Evolutionary conservation across 2,113 vertebrate genomes (phyloP), one percentile per base, ranked within the genome.

Genomic region (Forbesichthys agassizii): DNA sequence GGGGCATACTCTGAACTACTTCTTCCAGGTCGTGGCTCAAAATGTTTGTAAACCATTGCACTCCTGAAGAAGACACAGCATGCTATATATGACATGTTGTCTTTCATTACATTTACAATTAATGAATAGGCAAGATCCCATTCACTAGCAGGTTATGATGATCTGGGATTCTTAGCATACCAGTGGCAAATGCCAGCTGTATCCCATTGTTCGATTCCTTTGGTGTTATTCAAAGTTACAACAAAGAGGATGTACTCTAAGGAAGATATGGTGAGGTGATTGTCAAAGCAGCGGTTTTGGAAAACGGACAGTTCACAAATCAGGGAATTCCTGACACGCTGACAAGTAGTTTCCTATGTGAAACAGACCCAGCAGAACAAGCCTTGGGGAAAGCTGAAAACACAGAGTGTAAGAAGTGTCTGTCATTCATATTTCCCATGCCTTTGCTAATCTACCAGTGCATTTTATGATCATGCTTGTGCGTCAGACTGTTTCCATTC

Each of bases 401-500:
- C 52, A 74, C 3, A 48, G 66, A 54, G 74, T 65, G 78, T 64
- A 14, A 18, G 33, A 67, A 33, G 33, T 59, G 27, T 20, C 61
- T 68, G 78, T 83, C 82, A 74, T 75, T 81, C 62, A 52, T 53
- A 47, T 46, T 69, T 69, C 82, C 55, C 53, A 48, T 9, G 53
- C 61, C 53, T 9, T 58, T 1, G 60, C 58, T 83, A 88, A 86
- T 86, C 84, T 73, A 27, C 49, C 78, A 79, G 11, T 13, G 64
- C 9, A 65, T 81, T 87, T 86, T 83, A 82, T 79, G 85, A 86
- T 80, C 61, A 33, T 75, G 71, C 55, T 79, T 75, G 81, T 88
- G 85, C 83, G 85, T 88, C 87, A 86, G 68, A 80, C 79, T 68
- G 60, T 78, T 84, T 88, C 85, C 87, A 88, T 76, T 84, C 61